phyloP scores from a whole-genome alignment of 2,888 invertebrate species.

The Spatulosminthurus flaviceps region DNA sequence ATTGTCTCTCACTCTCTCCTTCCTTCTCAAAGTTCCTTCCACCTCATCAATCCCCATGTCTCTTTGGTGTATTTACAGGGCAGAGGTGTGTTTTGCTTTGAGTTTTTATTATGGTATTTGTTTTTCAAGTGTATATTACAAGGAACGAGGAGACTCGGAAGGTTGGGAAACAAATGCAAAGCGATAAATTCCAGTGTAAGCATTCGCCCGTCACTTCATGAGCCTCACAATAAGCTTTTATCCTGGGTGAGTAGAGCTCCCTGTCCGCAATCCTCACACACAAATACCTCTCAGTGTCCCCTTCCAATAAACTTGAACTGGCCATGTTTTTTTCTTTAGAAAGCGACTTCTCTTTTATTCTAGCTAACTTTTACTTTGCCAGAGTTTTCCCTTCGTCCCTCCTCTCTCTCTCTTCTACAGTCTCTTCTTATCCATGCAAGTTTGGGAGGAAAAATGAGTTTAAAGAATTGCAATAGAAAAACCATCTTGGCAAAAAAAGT shows the following conservation, averaged over 20 bases:
- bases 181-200: conserved; percentile 49
- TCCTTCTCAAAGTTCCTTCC: too few species aligned
- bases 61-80: too few species aligned
- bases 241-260: conserved; percentile 20
- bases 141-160: background rate
- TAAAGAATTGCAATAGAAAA: too few species aligned
- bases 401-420: background rate
- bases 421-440: background rate
- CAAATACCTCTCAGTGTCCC: conserved; percentile 43
- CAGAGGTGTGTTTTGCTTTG: too few species aligned
- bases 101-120: too few species aligned
- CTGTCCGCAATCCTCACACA: conserved; percentile 36
- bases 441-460: too few species aligned
- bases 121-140: background rate
- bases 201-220: conserved; percentile 28
- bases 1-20: too few species aligned
- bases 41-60: too few species aligned
- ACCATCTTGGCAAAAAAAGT: too few species aligned
- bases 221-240: conserved; percentile 21
- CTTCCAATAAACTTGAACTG: conserved; percentile 40
- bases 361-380: background rate
- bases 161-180: conserved; percentile 44
- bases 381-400: background rate
- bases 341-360: background rate
- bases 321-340: conserved; percentile 1